A percentile compares a stretch with the other conserved stretches of the same genome.
Evolutionary conservation across 2,113 vertebrate genomes (phyloP).

Genomic region (Hydrolagus affinis): DNA sequence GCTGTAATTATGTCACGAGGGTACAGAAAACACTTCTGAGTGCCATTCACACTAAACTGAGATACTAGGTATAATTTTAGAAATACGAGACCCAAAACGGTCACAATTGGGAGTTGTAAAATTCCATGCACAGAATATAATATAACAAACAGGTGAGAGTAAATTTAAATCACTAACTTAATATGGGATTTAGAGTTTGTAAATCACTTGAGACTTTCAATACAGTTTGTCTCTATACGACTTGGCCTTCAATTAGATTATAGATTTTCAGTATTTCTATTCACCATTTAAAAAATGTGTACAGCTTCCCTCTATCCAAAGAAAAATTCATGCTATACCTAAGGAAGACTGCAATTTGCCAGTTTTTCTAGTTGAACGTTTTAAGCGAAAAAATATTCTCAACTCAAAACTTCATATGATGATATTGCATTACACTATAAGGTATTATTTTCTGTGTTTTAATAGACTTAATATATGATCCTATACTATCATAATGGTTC

Average conservation of each 20-base stretch:
- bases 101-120: not conserved
- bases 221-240: not conserved
- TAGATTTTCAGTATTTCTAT: not conserved
- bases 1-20: not conserved
- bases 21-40: not conserved
- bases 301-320: not conserved
- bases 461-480: conserved; percentile 4
- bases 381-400: not conserved
- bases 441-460: not conserved
- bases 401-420: not conserved
- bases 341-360: not conserved
- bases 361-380: not conserved
- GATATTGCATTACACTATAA: not conserved
- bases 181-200: not conserved
- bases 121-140: not conserved
- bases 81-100: not conserved
- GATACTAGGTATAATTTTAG: not conserved
- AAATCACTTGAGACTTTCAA: not conserved
- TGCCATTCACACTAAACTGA: not conserved
- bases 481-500: conserved; percentile 12
- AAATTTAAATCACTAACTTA: not conserved
- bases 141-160: not conserved
- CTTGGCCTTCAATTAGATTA: not conserved
- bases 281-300: not conserved
- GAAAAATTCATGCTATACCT: not conserved